Evolutionary conservation across 2,888 invertebrate species (phyloP).

Genomic region (Acanthacorydalis orientalis): DNA sequence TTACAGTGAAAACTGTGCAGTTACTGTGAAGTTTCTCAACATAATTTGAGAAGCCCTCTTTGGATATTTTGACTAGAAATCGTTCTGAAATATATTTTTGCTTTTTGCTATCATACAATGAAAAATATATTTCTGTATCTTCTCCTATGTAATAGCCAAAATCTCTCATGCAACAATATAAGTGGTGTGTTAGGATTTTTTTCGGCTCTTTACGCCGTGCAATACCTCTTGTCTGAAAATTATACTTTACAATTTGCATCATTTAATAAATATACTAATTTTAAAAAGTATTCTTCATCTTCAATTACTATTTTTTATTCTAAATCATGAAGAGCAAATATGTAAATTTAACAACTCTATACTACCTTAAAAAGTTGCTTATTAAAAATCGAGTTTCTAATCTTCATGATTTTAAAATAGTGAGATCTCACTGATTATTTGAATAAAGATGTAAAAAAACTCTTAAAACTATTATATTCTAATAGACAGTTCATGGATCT

Average conservation of each 20-base stretch:
- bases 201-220: slow-evolving; percentile 31
- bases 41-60: slow-evolving; percentile 80
- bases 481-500: too few relatives aligned
- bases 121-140: slow-evolving; percentile 77
- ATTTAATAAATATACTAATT: too few relatives aligned
- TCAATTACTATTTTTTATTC: too few relatives aligned
- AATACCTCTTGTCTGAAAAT: slow-evolving; percentile 1
- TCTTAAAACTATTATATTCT: too few relatives aligned
- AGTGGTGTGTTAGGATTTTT: slow-evolving; percentile 52
- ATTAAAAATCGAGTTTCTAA: too few relatives aligned
- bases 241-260: not conserved
- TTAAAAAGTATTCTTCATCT: too few relatives aligned
- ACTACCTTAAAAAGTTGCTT: too few relatives aligned
- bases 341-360: too few relatives aligned
- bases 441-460: too few relatives aligned
- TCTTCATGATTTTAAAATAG: too few relatives aligned
- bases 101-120: slow-evolving; percentile 65
- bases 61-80: slow-evolving; percentile 74
- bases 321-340: too few relatives aligned
- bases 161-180: slow-evolving; percentile 76
- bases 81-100: slow-evolving; percentile 73
- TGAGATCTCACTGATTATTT: too few relatives aligned
- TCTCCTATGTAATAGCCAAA: slow-evolving; percentile 80
- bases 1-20: slow-evolving; percentile 68
- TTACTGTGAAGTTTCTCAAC: slow-evolving; percentile 75